phyloP scores from a whole-genome alignment of 2,797 vertebrate genomes.

The Distichodus sexfasciatus region DNA sequence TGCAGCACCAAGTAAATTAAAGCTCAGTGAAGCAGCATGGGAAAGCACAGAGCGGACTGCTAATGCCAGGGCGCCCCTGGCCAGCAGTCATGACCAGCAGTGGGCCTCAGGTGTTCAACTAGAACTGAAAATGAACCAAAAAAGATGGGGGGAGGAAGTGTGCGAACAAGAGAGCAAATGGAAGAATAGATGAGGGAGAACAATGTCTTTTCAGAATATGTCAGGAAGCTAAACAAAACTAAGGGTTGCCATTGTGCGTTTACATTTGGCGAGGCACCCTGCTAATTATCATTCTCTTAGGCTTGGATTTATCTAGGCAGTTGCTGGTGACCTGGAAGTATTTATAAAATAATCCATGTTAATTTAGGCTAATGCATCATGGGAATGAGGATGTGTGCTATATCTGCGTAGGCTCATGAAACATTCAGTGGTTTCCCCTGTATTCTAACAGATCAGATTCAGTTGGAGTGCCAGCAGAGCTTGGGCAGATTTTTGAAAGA shows the following conservation, averaged over 20 bases:
- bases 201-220: background rate
- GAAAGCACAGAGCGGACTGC: slow-evolving; percentile 47
- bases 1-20: slow-evolving; percentile 58
- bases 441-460: slow-evolving; percentile 26
- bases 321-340: slow-evolving; percentile 50
- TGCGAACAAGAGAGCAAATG: background rate
- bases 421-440: slow-evolving; percentile 31
- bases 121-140: slow-evolving; percentile 19
- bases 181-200: background rate
- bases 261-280: background rate
- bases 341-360: slow-evolving; percentile 55
- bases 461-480: background rate
- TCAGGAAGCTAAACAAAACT: background rate
- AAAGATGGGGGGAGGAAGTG: background rate
- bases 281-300: slow-evolving; percentile 10
- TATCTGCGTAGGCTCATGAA: slow-evolving; percentile 35
- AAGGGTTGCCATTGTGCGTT: background rate
- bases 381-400: slow-evolving; percentile 34
- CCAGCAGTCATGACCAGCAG: slow-evolving; percentile 5
- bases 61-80: slow-evolving; percentile 41
- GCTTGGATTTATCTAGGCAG: slow-evolving; percentile 19
- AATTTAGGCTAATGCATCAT: slow-evolving; percentile 48
- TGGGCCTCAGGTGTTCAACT: slow-evolving; percentile 20
- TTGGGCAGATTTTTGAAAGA: background rate
- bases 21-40: slow-evolving; percentile 53